These are phyloP conservation scores for Blennius ocellaris DNA, from an alignment of 2,113 vertebrate genomes.

Conservation along the genomic window DNA sequence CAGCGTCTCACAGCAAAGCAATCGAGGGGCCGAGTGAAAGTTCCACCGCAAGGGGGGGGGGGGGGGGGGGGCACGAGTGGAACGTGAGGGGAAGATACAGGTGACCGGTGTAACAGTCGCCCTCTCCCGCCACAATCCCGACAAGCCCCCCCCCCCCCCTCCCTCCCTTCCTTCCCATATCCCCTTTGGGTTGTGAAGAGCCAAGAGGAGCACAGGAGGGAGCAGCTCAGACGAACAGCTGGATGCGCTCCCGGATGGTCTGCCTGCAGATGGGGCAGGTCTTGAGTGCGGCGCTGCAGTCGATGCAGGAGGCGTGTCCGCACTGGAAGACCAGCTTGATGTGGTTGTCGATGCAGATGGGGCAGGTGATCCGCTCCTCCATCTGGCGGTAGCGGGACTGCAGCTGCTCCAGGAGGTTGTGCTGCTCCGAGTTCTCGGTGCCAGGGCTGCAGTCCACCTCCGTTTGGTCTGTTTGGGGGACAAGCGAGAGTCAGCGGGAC, in stretches of 20 bases:
- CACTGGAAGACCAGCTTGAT: conserved; percentile 99
- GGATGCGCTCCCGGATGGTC: conserved; percentile 95
- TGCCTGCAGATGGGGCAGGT: conserved; percentile 97
- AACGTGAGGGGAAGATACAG: conserved; percentile 10
- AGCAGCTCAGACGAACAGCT: conserved; percentile 89
- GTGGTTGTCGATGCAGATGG: conserved; percentile 98
- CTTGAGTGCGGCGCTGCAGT: conserved; percentile 91
- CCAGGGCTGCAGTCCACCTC: conserved; percentile 90
- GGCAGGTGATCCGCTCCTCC: conserved; percentile 99
- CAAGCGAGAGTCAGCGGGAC: background rate
- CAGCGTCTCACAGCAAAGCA: conserved; percentile 28
- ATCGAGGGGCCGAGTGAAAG: conserved; percentile 15
- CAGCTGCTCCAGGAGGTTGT: conserved; percentile 96
- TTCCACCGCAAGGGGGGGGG: background rate
- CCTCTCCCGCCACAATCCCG: conserved; percentile 9
- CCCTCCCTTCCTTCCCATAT: background rate
- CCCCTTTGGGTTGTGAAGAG: conserved; percentile 20
- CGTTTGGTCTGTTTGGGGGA: conserved; percentile 88
- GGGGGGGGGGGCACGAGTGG: conserved; percentile 25
- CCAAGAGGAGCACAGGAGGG: conserved; percentile 1
- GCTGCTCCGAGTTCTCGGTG: conserved; percentile 87
- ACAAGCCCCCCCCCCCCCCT: background rate
- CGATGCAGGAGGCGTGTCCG: conserved; percentile 94
- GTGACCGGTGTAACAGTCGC: conserved; percentile 21
- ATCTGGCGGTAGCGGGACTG: conserved; percentile 98